A percentile compares a stretch with the other conserved stretches of the same genome.
These are phyloP conservation scores for Zaprionus nigranus DNA, from an alignment of 1,140 invertebrate genomes.

Conservation along the genomic window DNA sequence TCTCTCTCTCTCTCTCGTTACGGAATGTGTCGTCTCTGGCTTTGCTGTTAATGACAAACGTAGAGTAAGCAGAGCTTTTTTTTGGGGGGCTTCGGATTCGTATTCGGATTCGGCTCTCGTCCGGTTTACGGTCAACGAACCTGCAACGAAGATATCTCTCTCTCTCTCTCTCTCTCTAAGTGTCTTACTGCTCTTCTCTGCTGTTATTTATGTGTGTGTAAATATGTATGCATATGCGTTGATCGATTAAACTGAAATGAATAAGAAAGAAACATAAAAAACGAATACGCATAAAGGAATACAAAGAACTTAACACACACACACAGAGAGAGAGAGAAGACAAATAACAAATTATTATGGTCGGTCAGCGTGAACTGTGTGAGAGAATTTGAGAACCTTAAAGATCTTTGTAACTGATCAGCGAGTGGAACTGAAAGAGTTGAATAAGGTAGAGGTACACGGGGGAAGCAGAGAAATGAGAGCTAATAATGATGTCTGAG, in stretches of 20 bases:
- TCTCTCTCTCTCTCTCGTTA: conserved; percentile 4
- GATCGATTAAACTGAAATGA: conserved; percentile 68
- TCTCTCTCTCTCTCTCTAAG: background rate
- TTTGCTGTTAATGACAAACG: conserved; percentile 51
- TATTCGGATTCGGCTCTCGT: conserved; percentile 63
- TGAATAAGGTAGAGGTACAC: background rate
- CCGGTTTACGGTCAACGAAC: conserved; percentile 82
- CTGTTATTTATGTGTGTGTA: conserved; percentile 10
- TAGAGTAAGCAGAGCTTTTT: conserved; percentile 45
- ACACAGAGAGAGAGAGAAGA: conserved; percentile 7
- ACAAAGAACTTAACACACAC: conserved; percentile 4
- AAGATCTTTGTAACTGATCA: conserved; percentile 38
- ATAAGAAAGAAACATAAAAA: conserved; percentile 56
- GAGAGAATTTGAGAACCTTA: conserved; percentile 21
- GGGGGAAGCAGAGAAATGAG: background rate
- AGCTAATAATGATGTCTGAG: conserved; percentile 15
- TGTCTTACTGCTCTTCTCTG: background rate
- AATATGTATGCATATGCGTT: conserved; percentile 58
- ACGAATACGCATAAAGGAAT: conserved; percentile 3
- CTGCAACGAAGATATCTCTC: conserved; percentile 62
- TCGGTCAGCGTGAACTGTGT: conserved; percentile 36
- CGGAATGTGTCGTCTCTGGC: conserved; percentile 50
- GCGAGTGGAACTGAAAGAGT: conserved; percentile 2
- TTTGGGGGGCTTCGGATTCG: conserved; percentile 4
- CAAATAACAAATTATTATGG: conserved; percentile 66